A percentile compares a stretch with the other conserved stretches of the same genome.
Conservation (phyloP, 2,888 invertebrate genomes). For the Electrophaes corylata region DNA sequence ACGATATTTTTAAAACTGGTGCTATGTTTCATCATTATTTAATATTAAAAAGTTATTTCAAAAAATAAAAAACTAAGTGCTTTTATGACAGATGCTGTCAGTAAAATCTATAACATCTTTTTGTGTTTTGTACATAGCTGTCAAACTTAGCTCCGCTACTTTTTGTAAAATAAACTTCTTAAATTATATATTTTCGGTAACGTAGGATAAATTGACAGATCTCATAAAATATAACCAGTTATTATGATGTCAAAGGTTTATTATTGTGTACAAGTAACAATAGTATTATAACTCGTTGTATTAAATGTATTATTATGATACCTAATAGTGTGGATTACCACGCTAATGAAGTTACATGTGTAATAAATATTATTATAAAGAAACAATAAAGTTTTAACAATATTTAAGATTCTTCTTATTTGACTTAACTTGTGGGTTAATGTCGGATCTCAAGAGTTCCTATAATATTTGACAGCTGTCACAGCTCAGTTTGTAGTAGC, state of each 20-base stretch:
- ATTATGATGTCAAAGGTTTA: slow-evolving; percentile 81
- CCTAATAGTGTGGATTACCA: slow-evolving; percentile 61
- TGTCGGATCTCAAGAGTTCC: not conserved
- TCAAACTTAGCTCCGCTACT: slow-evolving; percentile 54
- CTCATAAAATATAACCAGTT: slow-evolving; percentile 76
- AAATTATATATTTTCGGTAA: slow-evolving; percentile 59
- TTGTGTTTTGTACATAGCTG: slow-evolving; percentile 41
- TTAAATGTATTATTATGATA: slow-evolving; percentile 78
- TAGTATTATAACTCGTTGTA: slow-evolving; percentile 80
- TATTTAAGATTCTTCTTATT: slow-evolving; percentile 37
- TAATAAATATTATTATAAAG: slow-evolving; percentile 82
- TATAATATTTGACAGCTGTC: too few species aligned
- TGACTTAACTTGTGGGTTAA: too few species aligned
- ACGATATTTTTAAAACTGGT: slow-evolving; percentile 40
- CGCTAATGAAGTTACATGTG: slow-evolving; percentile 77
- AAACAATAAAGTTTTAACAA: slow-evolving; percentile 83
- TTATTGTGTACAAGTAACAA: slow-evolving; percentile 82
- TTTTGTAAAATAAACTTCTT: slow-evolving; percentile 54
- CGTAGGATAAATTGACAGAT: slow-evolving; percentile 66
- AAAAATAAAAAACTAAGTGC: slow-evolving; percentile 80
- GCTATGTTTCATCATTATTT: slow-evolving; percentile 34
- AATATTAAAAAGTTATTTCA: slow-evolving; percentile 18
- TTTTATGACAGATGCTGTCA: slow-evolving; percentile 77
- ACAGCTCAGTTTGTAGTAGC: too few species aligned
- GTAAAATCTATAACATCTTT: slow-evolving; percentile 53